Evolutionary conservation across 2,888 invertebrate genomes (phyloP), one percentile per base, ranked within the genome.

Genomic region (Graphium colonna): DNA sequence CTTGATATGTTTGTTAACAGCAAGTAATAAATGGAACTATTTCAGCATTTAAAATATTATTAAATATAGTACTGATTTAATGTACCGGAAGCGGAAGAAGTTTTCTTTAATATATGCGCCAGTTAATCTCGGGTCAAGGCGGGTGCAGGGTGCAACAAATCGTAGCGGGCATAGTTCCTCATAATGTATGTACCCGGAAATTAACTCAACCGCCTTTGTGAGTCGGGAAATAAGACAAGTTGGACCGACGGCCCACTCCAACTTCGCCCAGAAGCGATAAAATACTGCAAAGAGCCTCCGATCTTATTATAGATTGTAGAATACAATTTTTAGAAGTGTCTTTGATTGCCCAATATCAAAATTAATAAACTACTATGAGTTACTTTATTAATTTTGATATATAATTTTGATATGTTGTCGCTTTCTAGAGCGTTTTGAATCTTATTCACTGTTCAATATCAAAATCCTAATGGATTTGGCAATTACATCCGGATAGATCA

Each of bases 121-220:
- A n/a, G 36, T 36, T 36, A 12, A 36, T 36, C 36, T 36, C 26
- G 3, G 41, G 41, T 40, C 31, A 18, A 40, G 15, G 17, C 10
- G 28, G 39, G 10, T 48, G 48, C 39, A 53, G 13, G 10, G 13
- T 48, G 43, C 31, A 43, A 53, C 48, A 53, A 53, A 53, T 48
- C 39, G 31, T 18, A 48, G 38, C 44, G 53, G 48, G 39, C 43
- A 39, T 38, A 39, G 48, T 43, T 43, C 36, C 53, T 31, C 15
- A 48, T 48, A 53, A 53, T 53, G 53, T 28, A 38, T 44, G 53
- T 31, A 7, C 21, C 53, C 48, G 53, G 53, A 53, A 43, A 53
- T 53, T 53, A 44, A 44, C 48, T 53, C 48, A 48, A 48, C 53
- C 43, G 48, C 43, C 38, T 53, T 52, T 53, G 43, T 53, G 43